Percentiles rank a stretch among this genome's conserved stretches.
Conservation (phyloP, 2,888 invertebrate genomes). For the Philereme vetulata region DNA sequence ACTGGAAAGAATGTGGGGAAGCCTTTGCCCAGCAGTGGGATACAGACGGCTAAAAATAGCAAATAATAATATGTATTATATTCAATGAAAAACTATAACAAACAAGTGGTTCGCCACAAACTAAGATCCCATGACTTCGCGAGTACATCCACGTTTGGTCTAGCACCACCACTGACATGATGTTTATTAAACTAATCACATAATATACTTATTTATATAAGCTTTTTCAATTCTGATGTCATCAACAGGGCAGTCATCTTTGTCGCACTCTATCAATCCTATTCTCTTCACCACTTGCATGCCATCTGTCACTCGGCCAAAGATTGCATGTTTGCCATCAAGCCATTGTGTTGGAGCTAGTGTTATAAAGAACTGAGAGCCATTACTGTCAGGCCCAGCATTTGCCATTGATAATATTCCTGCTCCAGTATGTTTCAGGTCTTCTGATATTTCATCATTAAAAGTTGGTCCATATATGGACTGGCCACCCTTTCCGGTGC, state of each 20-base stretch:
- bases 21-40: no score
- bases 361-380: slow-evolving; percentile 99
- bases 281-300: slow-evolving; percentile 96
- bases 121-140: no score
- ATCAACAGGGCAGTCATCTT: slow-evolving; percentile 95
- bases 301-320: slow-evolving; percentile 94
- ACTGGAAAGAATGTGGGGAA: no score
- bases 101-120: no score
- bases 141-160: no score
- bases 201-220: slow-evolving; percentile 48
- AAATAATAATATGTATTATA: no score
- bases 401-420: slow-evolving; percentile 99
- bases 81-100: no score
- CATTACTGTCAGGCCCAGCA: slow-evolving; percentile 97
- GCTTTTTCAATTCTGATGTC: slow-evolving; percentile 89
- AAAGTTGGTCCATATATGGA: slow-evolving; percentile 98
- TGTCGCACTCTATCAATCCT: slow-evolving; percentile 96
- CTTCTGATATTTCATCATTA: slow-evolving; percentile 96
- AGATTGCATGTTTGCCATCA: slow-evolving; percentile 98
- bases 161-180: no score
- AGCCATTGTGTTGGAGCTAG: slow-evolving; percentile 98
- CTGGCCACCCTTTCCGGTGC: slow-evolving; percentile 97
- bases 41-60: no score
- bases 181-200: not conserved
- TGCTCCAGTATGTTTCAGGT: slow-evolving; percentile 96